phyloP scores from a whole-genome alignment of 2,113 vertebrate genomes.

The Agapornis roseicollis region DNA sequence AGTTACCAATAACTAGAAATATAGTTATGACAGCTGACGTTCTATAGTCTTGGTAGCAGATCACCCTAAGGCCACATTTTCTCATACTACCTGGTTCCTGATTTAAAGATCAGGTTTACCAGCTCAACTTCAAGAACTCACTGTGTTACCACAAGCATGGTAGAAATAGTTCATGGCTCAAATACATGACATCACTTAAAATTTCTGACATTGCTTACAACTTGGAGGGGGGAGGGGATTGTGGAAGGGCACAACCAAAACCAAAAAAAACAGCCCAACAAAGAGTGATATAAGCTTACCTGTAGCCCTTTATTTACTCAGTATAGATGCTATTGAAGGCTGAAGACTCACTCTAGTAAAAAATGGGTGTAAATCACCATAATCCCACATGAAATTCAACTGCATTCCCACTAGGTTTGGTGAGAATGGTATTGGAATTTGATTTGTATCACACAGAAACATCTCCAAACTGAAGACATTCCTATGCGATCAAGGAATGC shows the following conservation, averaged over 20 bases:
- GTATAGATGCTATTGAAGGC: not conserved
- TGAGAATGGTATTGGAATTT: not conserved
- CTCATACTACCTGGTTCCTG: not conserved
- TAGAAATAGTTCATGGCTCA: not conserved
- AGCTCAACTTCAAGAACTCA: not conserved
- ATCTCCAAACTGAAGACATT: not conserved
- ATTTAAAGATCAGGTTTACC: not conserved
- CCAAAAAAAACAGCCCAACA: not conserved
- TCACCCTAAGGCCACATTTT: not conserved
- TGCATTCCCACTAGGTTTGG: not conserved
- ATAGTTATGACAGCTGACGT: not conserved
- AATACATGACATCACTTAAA: not conserved
- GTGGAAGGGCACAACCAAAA: not conserved
- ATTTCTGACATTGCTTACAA: not conserved
- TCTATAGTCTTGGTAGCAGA: not conserved
- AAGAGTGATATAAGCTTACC: not conserved
- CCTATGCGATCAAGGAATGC: not conserved
- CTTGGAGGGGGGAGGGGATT: too few relatives aligned
- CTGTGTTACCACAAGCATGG: not conserved
- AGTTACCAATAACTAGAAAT: conserved; percentile 38
- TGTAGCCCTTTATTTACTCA: not conserved
- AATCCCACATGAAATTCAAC: not conserved
- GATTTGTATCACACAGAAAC: not conserved
- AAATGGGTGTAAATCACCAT: not conserved
- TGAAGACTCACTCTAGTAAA: not conserved